These are phyloP conservation scores for Chaetodon trifasciatus DNA, from an alignment of 2,797 vertebrate genomes.

Conservation along the genomic window DNA sequence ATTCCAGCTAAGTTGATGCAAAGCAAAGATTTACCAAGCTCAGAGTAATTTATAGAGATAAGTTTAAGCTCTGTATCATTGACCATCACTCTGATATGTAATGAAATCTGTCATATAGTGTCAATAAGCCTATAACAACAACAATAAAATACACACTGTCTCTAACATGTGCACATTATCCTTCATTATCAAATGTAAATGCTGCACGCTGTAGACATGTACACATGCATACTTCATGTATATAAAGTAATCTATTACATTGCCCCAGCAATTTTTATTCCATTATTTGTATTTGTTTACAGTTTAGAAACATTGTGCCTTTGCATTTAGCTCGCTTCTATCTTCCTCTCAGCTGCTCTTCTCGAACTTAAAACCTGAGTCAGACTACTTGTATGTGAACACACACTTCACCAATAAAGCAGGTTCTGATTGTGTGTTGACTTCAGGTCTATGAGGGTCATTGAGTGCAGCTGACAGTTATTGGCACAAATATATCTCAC, in stretches of 20 bases:
- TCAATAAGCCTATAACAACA: too few relatives aligned
- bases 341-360: background rate
- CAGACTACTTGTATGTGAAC: background rate
- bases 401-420: background rate
- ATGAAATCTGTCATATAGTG: too few relatives aligned
- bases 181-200: too few relatives aligned
- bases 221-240: background rate
- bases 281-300: background rate
- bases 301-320: too few relatives aligned
- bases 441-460: background rate
- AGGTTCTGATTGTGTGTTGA: background rate
- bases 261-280: background rate
- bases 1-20: conserved; percentile 3
- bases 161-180: too few relatives aligned
- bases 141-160: too few relatives aligned
- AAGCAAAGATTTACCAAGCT: background rate
- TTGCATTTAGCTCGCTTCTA: background rate
- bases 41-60: background rate
- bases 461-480: background rate
- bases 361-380: background rate
- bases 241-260: background rate
- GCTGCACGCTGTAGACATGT: too few relatives aligned
- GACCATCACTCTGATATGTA: too few relatives aligned
- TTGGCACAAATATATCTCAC: background rate
- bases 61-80: too few relatives aligned